Conservation (phyloP, 2,888 invertebrate genomes). For the Elaeidobius kamerunicus region DNA sequence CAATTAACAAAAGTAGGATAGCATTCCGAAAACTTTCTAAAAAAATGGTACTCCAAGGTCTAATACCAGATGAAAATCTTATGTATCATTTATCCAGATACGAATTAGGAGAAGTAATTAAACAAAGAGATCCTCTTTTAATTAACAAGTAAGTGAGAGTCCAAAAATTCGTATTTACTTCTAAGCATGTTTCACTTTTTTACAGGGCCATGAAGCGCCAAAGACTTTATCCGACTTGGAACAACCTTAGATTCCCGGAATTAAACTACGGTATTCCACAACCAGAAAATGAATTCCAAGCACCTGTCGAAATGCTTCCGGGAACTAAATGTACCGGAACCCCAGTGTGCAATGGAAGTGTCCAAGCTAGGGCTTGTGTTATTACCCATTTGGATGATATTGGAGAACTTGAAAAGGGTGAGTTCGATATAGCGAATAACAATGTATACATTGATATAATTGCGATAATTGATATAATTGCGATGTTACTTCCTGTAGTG, state of each 20-base stretch:
- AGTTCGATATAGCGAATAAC: background rate
- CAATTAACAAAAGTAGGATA: constrained; percentile 58
- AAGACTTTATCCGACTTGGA: constrained; percentile 59
- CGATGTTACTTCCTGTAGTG: background rate
- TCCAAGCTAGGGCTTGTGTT: constrained; percentile 69
- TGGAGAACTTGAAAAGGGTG: constrained; percentile 44
- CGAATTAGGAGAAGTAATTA: constrained; percentile 61
- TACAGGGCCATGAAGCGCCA: constrained; percentile 65
- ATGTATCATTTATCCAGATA: constrained; percentile 65
- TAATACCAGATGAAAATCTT: constrained; percentile 62
- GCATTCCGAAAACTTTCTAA: constrained; percentile 58
- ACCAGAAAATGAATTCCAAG: constrained; percentile 33
- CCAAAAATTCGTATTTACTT: background rate
- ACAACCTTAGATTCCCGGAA: constrained; percentile 63
- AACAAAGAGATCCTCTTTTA: constrained; percentile 53
- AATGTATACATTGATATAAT: too few species aligned
- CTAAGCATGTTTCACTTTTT: constrained; percentile 8
- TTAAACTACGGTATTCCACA: constrained; percentile 46
- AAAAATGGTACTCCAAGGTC: constrained; percentile 59
- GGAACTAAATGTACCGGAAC: constrained; percentile 53
- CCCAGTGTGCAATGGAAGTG: constrained; percentile 68
- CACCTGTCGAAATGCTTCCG: constrained; percentile 15
- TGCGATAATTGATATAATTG: too few species aligned
- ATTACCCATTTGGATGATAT: constrained; percentile 64
- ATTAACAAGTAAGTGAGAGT: constrained; percentile 58